phyloP scores from a whole-genome alignment of 2,797 vertebrate genomes.

The Peromyscus aztecus region DNA sequence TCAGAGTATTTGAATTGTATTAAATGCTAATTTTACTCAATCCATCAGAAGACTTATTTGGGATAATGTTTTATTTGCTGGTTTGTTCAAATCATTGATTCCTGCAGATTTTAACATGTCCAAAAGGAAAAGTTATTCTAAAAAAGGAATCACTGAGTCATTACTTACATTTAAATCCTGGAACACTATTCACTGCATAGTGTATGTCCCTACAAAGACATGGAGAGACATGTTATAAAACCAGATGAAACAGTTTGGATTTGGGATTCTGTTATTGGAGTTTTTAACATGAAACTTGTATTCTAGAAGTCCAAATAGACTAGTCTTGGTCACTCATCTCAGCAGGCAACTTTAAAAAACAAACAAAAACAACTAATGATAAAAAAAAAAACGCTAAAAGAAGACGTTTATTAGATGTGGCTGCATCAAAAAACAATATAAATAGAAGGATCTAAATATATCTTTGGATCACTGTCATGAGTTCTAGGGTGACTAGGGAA shows the following conservation, averaged over 20 bases:
- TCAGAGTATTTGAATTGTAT: background rate
- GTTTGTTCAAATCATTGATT: constrained; percentile 41
- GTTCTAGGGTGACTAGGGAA: background rate
- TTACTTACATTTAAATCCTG: background rate
- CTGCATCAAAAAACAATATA: background rate
- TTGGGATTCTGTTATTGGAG: background rate
- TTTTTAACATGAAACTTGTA: background rate
- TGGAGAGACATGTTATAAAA: background rate
- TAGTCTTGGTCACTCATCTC: background rate
- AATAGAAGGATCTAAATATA: background rate
- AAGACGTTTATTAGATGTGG: background rate
- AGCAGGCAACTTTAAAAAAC: background rate
- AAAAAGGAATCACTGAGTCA: background rate
- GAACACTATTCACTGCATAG: background rate
- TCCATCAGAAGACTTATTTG: background rate
- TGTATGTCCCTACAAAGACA: background rate
- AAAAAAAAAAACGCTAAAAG: background rate
- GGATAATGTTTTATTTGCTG: constrained; percentile 24
- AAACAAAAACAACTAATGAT: background rate
- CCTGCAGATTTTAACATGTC: constrained; percentile 39
- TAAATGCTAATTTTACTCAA: constrained; percentile 34
- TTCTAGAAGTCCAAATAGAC: background rate
- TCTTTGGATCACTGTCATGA: background rate
- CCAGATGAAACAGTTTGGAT: background rate
- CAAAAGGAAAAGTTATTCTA: background rate